phyloP scores from a whole-genome alignment of 1,140 invertebrate genomes.

The Yoshiicerus persimilis region DNA sequence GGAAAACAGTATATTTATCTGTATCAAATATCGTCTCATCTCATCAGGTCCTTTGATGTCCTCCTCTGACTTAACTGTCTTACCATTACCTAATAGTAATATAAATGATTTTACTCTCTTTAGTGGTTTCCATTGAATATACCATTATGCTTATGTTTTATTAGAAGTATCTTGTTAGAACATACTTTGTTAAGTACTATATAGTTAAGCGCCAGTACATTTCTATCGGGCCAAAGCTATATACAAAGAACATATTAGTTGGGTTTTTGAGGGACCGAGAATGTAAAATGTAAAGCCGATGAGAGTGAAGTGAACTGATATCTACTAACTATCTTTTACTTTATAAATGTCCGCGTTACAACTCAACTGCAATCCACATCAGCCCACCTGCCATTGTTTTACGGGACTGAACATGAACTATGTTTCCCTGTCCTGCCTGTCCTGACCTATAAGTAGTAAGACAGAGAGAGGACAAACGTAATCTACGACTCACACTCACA shows the following conservation, averaged over 20 bases:
- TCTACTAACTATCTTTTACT: not conserved
- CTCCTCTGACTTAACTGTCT: not conserved
- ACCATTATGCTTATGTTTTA: not conserved
- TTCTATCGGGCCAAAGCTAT: no score
- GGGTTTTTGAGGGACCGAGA: no score
- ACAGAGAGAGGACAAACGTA: not conserved
- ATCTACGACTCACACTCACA: not conserved
- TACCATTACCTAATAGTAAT: not conserved
- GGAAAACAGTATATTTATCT: not conserved
- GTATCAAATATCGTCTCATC: slow-evolving; percentile 9
- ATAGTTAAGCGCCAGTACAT: no score
- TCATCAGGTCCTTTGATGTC: not conserved
- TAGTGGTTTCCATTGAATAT: not conserved
- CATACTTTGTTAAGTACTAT: not conserved
- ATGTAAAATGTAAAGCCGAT: no score
- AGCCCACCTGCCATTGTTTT: not conserved
- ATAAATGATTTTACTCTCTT: not conserved
- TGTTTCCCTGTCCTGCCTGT: not conserved
- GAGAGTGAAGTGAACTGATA: no score
- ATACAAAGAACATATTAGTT: no score
- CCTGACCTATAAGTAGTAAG: not conserved
- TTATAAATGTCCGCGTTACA: not conserved
- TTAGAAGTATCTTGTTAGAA: not conserved
- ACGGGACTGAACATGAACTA: not conserved
- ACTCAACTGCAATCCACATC: not conserved